Evolutionary conservation across 2,113 vertebrate genomes (phyloP).

Genomic region (Archocentrus centrarchus): DNA sequence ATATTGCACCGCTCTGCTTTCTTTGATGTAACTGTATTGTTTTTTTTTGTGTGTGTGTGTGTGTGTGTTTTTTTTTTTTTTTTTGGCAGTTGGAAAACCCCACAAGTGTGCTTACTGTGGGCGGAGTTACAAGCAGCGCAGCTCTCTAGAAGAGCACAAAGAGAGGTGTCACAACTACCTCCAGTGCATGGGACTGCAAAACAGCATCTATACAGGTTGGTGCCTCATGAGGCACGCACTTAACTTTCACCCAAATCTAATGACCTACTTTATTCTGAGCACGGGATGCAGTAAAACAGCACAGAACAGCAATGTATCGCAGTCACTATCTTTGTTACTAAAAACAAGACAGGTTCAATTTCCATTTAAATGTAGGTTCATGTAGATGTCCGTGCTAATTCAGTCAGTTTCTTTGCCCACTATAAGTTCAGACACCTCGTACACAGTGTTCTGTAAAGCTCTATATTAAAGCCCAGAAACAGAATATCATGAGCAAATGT

Average conservation of each 20-base stretch:
- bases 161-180: conserved; percentile 99
- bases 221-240: background rate
- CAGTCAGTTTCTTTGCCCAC: background rate
- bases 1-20: background rate
- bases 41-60: background rate
- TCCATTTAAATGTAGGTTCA: background rate
- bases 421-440: background rate
- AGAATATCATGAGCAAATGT: conserved; percentile 27
- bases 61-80: background rate
- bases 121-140: conserved; percentile 98
- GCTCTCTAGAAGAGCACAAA: conserved; percentile 98
- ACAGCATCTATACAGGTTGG: conserved; percentile 93
- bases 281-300: conserved; percentile 6
- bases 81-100: conserved; percentile 92
- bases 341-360: conserved; percentile 23
- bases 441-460: background rate
- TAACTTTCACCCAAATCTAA: conserved; percentile 22
- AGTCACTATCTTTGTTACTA: conserved; percentile 4
- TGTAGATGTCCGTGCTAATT: background rate
- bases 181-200: conserved; percentile 94
- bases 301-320: conserved; percentile 1
- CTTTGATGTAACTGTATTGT: background rate
- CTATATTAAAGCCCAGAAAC: background rate
- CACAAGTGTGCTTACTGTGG: conserved; percentile 99
- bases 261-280: conserved; percentile 23